phyloP scores from a whole-genome alignment of 1,140 invertebrate genomes.

The Philopotamus ludificatus region DNA sequence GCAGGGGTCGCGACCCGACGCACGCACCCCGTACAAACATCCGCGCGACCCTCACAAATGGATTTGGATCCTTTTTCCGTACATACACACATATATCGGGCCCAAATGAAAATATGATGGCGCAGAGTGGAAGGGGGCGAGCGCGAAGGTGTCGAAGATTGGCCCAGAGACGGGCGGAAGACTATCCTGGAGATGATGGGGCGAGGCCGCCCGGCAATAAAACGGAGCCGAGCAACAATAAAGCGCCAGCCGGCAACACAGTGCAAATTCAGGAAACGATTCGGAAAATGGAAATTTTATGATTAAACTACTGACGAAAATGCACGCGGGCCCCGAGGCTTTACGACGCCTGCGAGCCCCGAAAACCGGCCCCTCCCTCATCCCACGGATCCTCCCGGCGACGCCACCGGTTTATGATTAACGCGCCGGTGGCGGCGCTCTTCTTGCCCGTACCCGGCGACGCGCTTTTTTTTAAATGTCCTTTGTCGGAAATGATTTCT shows the following conservation, averaged over 20 bases:
- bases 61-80: not conserved
- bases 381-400: no score
- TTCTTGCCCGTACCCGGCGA: no score
- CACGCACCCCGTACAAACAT: no score
- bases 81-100: not conserved
- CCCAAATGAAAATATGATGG: not conserved
- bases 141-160: not conserved
- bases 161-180: not conserved
- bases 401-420: no score
- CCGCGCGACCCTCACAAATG: no score
- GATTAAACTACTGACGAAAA: constrained; percentile 34
- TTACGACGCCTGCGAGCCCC: constrained; percentile 16
- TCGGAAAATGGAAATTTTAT: constrained; percentile 42
- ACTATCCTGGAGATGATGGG: no score
- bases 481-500: no score
- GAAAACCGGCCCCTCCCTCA: not conserved
- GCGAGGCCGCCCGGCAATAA: constrained; percentile 33
- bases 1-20: no score
- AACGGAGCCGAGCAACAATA: constrained; percentile 36
- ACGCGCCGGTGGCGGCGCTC: no score
- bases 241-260: constrained; percentile 20
- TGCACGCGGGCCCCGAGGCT: constrained; percentile 12
- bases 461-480: no score
- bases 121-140: not conserved
- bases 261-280: constrained; percentile 39